Evolutionary conservation across 2,888 invertebrate genomes (phyloP).

Genomic region (Eulithis testata): DNA sequence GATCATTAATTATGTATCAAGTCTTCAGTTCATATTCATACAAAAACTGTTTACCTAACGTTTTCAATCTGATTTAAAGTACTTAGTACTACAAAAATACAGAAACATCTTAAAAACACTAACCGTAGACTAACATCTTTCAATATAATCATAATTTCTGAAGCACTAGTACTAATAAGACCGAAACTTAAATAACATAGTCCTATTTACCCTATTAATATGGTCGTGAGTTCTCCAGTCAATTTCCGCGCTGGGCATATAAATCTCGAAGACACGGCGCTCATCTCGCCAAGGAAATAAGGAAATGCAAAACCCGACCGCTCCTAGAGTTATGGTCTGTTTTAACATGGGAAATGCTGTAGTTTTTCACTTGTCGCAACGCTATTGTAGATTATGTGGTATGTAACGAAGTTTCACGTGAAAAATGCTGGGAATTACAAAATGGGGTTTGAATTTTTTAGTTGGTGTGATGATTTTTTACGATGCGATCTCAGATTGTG

Average conservation of each 20-base stretch:
- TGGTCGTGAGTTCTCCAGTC: constrained; percentile 53
- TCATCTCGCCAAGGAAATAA: constrained; percentile 71
- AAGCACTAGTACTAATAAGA: not conserved
- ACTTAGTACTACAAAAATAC: no score
- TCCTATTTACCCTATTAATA: constrained; percentile 30
- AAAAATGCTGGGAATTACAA: constrained; percentile 24
- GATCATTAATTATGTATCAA: no score
- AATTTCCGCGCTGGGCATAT: constrained; percentile 74
- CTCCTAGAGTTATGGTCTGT: constrained; percentile 68
- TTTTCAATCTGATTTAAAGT: no score
- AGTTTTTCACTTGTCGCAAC: constrained; percentile 67
- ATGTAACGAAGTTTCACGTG: constrained; percentile 33
- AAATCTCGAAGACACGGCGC: constrained; percentile 72
- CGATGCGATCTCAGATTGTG: not conserved
- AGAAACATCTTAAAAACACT: no score
- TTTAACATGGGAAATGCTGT: constrained; percentile 76
- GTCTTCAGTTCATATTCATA: no score
- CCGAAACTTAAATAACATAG: constrained; percentile 34
- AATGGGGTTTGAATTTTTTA: constrained; percentile 19
- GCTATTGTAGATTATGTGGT: constrained; percentile 40
- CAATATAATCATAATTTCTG: no score
- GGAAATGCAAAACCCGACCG: constrained; percentile 74
- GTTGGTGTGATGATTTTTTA: constrained; percentile 2
- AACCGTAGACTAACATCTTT: no score
- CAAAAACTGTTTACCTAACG: no score